Base-by-base conservation (phyloP, 2,888 invertebrate genomes). In the Hermaeophaga mercurialis region DNA sequence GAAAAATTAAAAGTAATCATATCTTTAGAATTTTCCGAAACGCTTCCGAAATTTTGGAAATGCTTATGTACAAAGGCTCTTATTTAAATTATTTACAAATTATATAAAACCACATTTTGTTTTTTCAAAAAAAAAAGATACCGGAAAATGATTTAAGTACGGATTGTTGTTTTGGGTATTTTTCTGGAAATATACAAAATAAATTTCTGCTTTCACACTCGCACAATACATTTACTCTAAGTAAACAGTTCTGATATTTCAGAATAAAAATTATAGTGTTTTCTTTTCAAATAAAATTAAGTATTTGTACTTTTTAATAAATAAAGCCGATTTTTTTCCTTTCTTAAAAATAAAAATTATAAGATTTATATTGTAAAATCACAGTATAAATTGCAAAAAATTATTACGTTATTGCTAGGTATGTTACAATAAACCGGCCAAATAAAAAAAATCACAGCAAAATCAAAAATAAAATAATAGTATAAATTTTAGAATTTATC, bases 361-460 rank as follows among this genome's bases (percentile, higher is more conserved):
- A 61, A 65, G 61, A 57, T 63, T 63, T 63, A 56, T 59, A 61
- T 59, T 46, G 54, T 65, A 63, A 62, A 67, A 68, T 67, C 68
- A 69, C 68, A 69, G 68, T 66, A 65, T 57, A 70, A 65, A 71
- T 70, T 71, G 69, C 69, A 69, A 68, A 63, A 59, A 65, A 63
- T 49, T 56, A 62, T 59, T 59, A 58, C 54, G 58, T 70, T 72
- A 73, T 73, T 73, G 73, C 73, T 71, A 71, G 62, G 61, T 68
- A 68, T 67, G 66, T 63, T 71, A 71, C 70, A 71, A 59, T 58
- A 43, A 67, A 67, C 72, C 72, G 72, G 71, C 72, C 72, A 67
- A 66, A 65, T 52, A 56, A 56, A 58, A 61, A 62, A 54, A 64
- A 67, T 66, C 64, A 68, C 66, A 62, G 66, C 45, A 62, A 65